phyloP scores from a whole-genome alignment of 2,888 invertebrate species.

The Agrotis exclamationis region DNA sequence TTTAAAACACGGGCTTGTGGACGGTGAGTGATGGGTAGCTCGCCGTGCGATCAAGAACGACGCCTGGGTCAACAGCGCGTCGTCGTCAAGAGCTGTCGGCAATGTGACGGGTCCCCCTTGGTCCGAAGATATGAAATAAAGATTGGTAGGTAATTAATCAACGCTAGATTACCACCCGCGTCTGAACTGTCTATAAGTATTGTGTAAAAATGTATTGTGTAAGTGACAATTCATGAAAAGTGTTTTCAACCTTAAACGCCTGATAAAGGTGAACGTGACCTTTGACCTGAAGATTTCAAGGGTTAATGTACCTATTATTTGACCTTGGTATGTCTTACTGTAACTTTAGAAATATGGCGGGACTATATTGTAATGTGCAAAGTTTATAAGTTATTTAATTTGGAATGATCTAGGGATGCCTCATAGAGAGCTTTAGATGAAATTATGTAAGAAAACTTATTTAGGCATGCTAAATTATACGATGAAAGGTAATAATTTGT shows the following conservation, averaged over 20 bases:
- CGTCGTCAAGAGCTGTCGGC: too few relatives aligned
- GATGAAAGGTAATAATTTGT: neutral
- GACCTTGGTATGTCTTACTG: constrained; percentile 13
- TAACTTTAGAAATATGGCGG: constrained; percentile 17
- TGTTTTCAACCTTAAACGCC: neutral
- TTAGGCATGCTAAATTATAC: constrained; percentile 10
- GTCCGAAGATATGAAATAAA: too few relatives aligned
- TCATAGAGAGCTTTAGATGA: constrained; percentile 5
- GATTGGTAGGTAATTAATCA: too few relatives aligned
- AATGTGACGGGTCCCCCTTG: too few relatives aligned
- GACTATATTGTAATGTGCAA: constrained; percentile 12
- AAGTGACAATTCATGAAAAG: constrained; percentile 21
- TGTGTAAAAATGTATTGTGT: constrained; percentile 20
- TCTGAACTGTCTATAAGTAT: too few relatives aligned
- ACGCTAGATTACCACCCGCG: too few relatives aligned
- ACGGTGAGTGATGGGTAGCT: too few relatives aligned
- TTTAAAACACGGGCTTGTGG: neutral
- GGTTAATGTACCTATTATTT: constrained; percentile 26
- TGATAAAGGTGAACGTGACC: constrained; percentile 12
- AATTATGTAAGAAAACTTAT: constrained; percentile 26
- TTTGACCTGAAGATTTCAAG: neutral
- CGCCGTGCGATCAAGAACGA: too few relatives aligned
- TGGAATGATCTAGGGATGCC: constrained; percentile 30
- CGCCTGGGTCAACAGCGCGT: too few relatives aligned
- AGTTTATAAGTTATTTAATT: constrained; percentile 47